These are phyloP conservation scores for Blennius ocellaris DNA, from an alignment of 2,113 vertebrate genomes.

Conservation along the genomic window DNA sequence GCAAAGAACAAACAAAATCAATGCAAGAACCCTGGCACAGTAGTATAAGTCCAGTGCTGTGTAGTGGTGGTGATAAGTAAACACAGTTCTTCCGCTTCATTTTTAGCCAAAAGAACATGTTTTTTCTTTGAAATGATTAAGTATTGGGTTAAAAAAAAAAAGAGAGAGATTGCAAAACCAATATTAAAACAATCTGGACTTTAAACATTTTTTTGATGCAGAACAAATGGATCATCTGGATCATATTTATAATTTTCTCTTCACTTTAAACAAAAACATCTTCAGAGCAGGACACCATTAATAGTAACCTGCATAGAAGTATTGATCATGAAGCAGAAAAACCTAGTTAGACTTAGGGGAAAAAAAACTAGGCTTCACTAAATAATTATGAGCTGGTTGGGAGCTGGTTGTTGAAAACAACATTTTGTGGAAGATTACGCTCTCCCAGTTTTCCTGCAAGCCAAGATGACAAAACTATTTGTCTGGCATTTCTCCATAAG, in stretches of 20 bases:
- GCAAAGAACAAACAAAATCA: conserved; percentile 22
- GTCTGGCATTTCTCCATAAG: no score
- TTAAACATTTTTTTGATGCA: no score
- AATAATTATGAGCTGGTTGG: no score
- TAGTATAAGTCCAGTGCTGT: conserved; percentile 10
- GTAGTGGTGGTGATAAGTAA: background rate
- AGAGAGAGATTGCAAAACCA: background rate
- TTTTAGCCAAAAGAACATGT: background rate
- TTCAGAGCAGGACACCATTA: no score
- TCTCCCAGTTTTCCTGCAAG: no score
- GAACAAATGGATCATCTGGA: background rate
- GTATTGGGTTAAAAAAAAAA: background rate
- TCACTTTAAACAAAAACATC: background rate
- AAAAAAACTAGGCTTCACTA: no score
- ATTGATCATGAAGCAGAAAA: no score
- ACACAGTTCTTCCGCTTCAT: background rate
- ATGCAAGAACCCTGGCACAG: background rate
- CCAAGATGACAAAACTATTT: no score
- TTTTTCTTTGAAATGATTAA: background rate
- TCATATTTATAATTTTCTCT: background rate
- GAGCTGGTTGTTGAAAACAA: no score
- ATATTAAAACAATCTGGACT: background rate
- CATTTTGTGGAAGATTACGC: no score
- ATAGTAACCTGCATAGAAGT: no score
- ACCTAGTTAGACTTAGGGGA: background rate